Evolutionary conservation across 1,140 invertebrate genomes (phyloP).

Genomic region (Steinernema khuongi): DNA sequence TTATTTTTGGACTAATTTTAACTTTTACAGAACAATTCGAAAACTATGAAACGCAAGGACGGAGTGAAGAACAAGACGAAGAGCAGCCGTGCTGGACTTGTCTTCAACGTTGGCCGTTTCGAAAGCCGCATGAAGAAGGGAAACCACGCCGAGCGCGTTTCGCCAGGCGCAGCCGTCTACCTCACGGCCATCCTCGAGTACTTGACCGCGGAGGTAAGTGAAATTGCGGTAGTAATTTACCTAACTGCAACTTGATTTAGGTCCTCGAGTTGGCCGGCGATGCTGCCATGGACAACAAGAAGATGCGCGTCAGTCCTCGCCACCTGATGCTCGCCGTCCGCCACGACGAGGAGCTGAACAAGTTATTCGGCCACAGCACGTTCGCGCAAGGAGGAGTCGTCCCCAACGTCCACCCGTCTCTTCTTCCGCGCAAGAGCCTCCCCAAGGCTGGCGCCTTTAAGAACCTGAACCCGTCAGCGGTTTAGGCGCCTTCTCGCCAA

Average conservation of each 20-base stretch:
- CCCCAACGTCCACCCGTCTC: background rate
- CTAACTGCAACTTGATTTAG: background rate
- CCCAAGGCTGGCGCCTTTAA: background rate
- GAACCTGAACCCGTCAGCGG: too few relatives aligned
- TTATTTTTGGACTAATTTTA: too few relatives aligned
- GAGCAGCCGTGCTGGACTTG: background rate
- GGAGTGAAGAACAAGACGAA: background rate
- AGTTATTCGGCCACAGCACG: background rate
- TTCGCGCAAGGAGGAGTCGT: background rate
- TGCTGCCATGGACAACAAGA: background rate
- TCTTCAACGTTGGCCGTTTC: background rate
- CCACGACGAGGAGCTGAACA: background rate
- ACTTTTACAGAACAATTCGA: too few relatives aligned
- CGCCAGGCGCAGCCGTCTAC: background rate
- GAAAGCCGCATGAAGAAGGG: background rate
- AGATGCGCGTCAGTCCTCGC: background rate
- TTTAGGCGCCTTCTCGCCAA: too few relatives aligned
- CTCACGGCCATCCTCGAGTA: background rate
- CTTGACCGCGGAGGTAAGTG: background rate
- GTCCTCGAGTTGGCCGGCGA: background rate
- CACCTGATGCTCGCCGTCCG: background rate
- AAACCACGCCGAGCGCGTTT: background rate
- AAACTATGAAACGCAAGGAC: background rate
- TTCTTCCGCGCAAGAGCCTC: background rate
- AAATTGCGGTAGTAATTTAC: background rate